These are phyloP conservation scores for Holothuria leucospilota DNA, from an alignment of 53 echinoderm and acorn worm genomes.

Conservation along the genomic window DNA sequence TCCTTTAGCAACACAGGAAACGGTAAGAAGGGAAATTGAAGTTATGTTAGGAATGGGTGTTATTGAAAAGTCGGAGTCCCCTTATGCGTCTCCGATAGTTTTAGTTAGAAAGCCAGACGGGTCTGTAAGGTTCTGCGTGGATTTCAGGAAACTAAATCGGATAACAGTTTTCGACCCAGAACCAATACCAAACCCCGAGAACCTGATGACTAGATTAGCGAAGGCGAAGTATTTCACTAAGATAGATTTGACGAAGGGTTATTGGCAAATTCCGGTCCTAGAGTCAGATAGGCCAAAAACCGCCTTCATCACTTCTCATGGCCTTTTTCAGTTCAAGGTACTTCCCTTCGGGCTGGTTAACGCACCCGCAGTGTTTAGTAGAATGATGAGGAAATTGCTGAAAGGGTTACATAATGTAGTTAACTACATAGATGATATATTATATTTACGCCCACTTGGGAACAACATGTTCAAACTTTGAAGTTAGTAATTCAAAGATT, in stretches of 20 bases:
- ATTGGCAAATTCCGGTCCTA: slow-evolving; percentile 48
- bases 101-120: slow-evolving; percentile 65
- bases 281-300: slow-evolving; percentile 38
- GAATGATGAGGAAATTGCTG: slow-evolving; percentile 61
- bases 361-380: slow-evolving; percentile 43
- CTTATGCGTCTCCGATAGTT: slow-evolving; percentile 73
- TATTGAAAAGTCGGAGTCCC: slow-evolving; percentile 63
- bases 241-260: slow-evolving; percentile 45
- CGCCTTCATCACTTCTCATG: slow-evolving; percentile 36
- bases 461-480: slow-evolving; percentile 45
- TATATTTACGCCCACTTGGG: slow-evolving; percentile 67
- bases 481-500: slow-evolving; percentile 44
- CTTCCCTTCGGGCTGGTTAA: slow-evolving; percentile 45
- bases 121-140: slow-evolving; percentile 53
- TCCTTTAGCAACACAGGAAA: slow-evolving; percentile 48
- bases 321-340: slow-evolving; percentile 43
- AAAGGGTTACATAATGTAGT: slow-evolving; percentile 44
- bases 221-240: slow-evolving; percentile 29
- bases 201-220: not conserved
- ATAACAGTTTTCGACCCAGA: slow-evolving; percentile 47
- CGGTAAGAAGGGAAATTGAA: slow-evolving; percentile 42
- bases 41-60: slow-evolving; percentile 45
- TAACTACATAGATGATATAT: slow-evolving; percentile 67
- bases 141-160: slow-evolving; percentile 57
- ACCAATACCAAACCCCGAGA: slow-evolving; percentile 35